phyloP scores from a whole-genome alignment of 1,140 invertebrate species.

The Calliphora vicina region DNA sequence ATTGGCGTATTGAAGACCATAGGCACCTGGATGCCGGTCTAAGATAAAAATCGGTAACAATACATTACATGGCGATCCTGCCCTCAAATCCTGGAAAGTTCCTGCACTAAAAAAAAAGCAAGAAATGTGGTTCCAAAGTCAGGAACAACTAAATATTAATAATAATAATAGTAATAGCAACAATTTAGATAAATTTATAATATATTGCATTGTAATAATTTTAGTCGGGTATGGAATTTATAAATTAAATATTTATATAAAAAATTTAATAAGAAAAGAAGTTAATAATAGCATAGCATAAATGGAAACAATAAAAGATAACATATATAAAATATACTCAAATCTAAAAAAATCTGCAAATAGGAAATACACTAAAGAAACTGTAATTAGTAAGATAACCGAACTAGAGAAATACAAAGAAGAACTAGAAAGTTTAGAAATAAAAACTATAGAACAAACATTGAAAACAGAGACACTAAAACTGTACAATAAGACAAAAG shows the following conservation, averaged over 20 bases:
- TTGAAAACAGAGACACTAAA: not conserved
- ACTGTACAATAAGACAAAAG: not conserved
- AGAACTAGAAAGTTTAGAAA: not conserved
- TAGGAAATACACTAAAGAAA: not conserved
- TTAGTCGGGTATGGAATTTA: not conserved
- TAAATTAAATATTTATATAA: not conserved
- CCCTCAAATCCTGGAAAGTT: not conserved
- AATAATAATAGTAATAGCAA: not conserved
- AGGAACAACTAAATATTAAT: not conserved
- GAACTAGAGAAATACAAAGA: not conserved
- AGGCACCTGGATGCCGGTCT: not conserved
- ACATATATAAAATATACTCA: not conserved
- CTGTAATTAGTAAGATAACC: not conserved
- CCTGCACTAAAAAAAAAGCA: not conserved
- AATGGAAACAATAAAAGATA: not conserved
- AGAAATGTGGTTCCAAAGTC: not conserved
- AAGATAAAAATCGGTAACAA: not conserved
- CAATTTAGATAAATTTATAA: not conserved
- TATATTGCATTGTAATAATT: not conserved
- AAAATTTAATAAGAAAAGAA: not conserved
- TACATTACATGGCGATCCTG: not conserved
- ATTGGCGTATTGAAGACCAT: not conserved
- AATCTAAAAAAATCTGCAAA: not conserved
- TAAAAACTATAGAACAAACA: not conserved
- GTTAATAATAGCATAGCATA: not conserved